phyloP scores from a whole-genome alignment of 2,888 invertebrate species.

The Lasioglossum marginatum region DNA sequence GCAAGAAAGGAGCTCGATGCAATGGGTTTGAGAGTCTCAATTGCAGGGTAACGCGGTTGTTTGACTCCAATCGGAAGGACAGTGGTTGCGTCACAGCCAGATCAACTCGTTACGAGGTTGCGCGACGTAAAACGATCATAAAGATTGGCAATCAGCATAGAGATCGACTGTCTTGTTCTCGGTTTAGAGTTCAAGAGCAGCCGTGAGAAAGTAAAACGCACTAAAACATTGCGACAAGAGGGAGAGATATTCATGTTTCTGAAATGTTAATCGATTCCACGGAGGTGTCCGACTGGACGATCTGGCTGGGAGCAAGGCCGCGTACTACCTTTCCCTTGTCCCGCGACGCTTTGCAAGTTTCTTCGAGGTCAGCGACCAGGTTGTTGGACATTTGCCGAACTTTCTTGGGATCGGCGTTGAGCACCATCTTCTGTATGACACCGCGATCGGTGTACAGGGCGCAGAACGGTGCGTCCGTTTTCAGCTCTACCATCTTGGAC shows the following conservation, averaged over 20 bases:
- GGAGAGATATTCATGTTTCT: neutral
- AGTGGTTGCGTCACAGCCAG: neutral
- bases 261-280: conserved; percentile 5
- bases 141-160: neutral
- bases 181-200: conserved; percentile 12
- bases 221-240: neutral
- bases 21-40: neutral
- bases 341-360: conserved; percentile 85
- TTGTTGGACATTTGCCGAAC: conserved; percentile 88
- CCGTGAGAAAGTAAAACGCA: neutral
- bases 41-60: neutral
- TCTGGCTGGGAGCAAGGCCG: neutral
- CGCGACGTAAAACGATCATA: neutral
- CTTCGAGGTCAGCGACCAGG: conserved; percentile 86
- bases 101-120: neutral
- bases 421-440: conserved; percentile 87
- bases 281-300: neutral
- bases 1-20: neutral
- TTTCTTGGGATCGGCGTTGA: conserved; percentile 86
- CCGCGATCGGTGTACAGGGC: conserved; percentile 87
- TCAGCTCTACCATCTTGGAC: conserved; percentile 88
- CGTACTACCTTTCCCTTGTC: conserved; percentile 78
- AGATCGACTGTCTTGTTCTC: neutral
- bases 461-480: conserved; percentile 87
- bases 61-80: neutral